phyloP scores from a whole-genome alignment of 2,888 invertebrate genomes.

The Limnephilus lunatus region DNA sequence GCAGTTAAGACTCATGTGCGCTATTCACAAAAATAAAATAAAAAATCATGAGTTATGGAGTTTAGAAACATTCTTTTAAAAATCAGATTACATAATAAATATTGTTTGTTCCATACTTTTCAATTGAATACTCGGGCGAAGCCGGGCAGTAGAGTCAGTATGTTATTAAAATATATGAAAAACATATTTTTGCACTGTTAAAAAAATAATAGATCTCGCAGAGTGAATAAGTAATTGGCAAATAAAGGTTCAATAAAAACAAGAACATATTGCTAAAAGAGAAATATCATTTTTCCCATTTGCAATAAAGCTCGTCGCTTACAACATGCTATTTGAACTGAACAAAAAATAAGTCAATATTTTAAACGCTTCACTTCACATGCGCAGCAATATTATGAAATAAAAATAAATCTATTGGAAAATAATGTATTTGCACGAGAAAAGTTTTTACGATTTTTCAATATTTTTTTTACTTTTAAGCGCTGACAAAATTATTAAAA shows the following conservation, averaged over 20 bases:
- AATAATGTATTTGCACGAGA: neutral
- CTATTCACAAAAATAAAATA: too few relatives aligned
- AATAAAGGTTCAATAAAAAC: neutral
- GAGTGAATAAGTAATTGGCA: neutral
- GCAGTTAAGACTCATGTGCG: too few relatives aligned
- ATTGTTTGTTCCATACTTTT: too few relatives aligned
- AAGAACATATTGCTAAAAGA: neutral
- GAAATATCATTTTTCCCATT: neutral
- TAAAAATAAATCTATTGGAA: neutral
- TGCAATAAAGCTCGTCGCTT: neutral
- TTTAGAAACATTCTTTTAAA: too few relatives aligned
- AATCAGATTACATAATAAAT: too few relatives aligned
- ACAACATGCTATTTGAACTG: neutral
- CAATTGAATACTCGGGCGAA: too few relatives aligned
- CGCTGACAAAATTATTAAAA: neutral
- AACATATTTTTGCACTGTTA: too few relatives aligned
- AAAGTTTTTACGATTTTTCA: too few relatives aligned
- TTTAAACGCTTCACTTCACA: neutral
- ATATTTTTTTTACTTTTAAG: neutral
- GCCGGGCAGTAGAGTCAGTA: too few relatives aligned
- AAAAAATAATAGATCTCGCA: neutral
- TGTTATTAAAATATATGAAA: too few relatives aligned
- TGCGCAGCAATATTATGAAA: neutral
- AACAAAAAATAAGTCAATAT: neutral
- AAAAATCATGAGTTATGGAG: too few relatives aligned